Evolutionary conservation across 2,797 vertebrate genomes (phyloP).

Genomic region (Hemibagrus guttatus): DNA sequence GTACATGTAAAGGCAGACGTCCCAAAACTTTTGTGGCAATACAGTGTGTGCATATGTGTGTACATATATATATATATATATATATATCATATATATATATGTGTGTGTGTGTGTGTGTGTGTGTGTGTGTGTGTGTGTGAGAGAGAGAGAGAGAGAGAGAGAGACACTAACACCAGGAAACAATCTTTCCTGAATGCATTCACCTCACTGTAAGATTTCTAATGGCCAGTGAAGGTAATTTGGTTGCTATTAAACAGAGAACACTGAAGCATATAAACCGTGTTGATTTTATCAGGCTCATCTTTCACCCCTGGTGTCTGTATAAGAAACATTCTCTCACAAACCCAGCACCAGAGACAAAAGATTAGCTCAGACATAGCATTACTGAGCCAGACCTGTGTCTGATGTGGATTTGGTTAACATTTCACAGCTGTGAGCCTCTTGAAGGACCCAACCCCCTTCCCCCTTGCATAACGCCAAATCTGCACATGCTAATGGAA

Average conservation of each 20-base stretch:
- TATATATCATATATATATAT: no score
- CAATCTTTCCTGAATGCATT: neutral
- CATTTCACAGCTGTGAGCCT: conserved; percentile 45
- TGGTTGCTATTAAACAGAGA: conserved; percentile 1
- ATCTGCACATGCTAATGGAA: conserved; percentile 8
- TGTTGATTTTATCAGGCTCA: neutral
- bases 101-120: no score
- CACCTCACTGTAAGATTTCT: neutral
- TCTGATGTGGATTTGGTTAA: conserved; percentile 38
- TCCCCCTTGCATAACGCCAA: neutral
- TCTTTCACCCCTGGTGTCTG: neutral
- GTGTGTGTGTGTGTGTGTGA: neutral
- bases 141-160: no score
- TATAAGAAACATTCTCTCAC: conserved; percentile 17
- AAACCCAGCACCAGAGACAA: conserved; percentile 55
- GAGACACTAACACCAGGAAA: conserved; percentile 8
- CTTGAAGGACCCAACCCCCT: neutral
- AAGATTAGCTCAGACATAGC: conserved; percentile 34
- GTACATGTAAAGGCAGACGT: no score
- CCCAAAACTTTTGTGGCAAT: no score
- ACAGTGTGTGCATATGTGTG: no score
- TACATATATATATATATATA: no score
- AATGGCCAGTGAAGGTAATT: conserved; percentile 10
- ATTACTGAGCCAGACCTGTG: conserved; percentile 22
- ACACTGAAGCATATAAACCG: neutral